phyloP scores from a whole-genome alignment of 2,888 invertebrate species.

The Amblyjoppa proteus region DNA sequence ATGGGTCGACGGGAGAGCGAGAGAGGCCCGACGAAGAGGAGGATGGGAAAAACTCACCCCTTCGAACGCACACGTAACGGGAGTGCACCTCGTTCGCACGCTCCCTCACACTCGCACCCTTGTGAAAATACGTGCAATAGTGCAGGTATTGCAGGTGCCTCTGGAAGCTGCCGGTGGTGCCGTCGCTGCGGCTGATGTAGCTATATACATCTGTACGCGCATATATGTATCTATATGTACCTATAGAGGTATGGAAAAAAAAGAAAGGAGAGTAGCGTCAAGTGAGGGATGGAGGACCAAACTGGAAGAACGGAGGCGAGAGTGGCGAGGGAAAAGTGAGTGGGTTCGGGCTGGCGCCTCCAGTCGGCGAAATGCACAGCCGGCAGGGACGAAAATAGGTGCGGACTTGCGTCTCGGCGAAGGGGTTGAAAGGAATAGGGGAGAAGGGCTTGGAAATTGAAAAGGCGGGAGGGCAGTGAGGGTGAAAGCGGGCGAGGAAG shows the following conservation, averaged over 20 bases:
- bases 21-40: constrained; percentile 21
- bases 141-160: neutral
- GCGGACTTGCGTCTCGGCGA: neutral
- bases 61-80: constrained; percentile 50
- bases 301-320: constrained; percentile 15
- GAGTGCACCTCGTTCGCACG: constrained; percentile 49
- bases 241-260: neutral
- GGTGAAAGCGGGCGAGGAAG: constrained; percentile 4
- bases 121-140: constrained; percentile 36
- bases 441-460: neutral
- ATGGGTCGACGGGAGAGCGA: constrained; percentile 7
- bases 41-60: constrained; percentile 32
- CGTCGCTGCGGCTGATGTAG: neutral
- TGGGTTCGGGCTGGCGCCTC: neutral
- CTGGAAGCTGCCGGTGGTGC: neutral
- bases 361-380: neutral
- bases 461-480: neutral
- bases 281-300: neutral
- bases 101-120: constrained; percentile 35
- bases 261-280: neutral
- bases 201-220: neutral
- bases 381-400: constrained; percentile 4
- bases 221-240: too few species aligned
- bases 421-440: neutral
- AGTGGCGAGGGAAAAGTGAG: constrained; percentile 10